Percentiles rank a stretch among this genome's conserved stretches.
These are phyloP conservation scores for Sterrhoptilus dennistouni DNA, from an alignment of 2,113 vertebrate genomes.

Conservation along the genomic window DNA sequence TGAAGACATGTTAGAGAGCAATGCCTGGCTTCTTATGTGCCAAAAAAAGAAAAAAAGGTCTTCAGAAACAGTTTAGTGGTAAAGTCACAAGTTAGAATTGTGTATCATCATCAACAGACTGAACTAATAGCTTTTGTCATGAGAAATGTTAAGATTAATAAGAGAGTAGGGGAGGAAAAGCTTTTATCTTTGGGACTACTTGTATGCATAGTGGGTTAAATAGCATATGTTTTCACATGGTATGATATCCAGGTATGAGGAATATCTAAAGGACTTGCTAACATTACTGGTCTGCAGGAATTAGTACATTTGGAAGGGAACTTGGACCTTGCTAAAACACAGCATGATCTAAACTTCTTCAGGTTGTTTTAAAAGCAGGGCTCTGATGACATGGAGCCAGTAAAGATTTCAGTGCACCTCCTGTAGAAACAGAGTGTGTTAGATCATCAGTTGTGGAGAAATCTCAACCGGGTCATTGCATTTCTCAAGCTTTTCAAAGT, in stretches of 20 bases:
- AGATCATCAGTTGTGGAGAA: background rate
- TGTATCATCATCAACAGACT: background rate
- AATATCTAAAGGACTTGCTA: background rate
- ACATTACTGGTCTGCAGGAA: background rate
- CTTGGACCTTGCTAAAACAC: background rate
- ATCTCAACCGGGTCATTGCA: background rate
- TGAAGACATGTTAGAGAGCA: background rate
- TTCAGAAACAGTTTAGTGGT: background rate
- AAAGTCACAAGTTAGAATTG: background rate
- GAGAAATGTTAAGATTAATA: background rate
- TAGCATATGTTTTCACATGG: background rate
- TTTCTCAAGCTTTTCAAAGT: background rate
- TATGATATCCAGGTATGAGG: background rate
- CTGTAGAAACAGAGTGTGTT: background rate
- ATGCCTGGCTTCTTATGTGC: background rate
- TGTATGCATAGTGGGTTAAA: background rate
- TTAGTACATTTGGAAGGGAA: background rate
- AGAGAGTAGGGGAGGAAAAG: background rate
- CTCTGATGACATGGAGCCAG: background rate
- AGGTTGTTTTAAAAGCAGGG: background rate
- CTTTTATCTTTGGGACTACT: background rate
- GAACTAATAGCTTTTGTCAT: background rate
- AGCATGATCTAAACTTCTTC: background rate
- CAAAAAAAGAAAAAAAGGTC: background rate
- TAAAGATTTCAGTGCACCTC: background rate